Evolutionary conservation across 1,140 invertebrate species (phyloP).

Genomic region (Drosophila orena): DNA sequence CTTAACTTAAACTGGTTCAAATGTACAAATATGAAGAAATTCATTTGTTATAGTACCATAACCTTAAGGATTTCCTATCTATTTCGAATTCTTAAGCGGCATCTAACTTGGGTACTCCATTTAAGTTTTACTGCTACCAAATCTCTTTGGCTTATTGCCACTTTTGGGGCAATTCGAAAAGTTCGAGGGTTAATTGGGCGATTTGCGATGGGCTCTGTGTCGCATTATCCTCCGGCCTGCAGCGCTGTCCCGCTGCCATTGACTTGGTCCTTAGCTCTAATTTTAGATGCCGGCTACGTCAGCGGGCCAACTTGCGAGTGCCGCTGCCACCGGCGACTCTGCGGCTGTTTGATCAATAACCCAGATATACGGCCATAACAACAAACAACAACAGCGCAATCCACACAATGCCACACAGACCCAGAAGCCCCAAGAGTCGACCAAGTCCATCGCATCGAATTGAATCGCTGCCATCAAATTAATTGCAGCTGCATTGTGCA

Average conservation of each 20-base stretch:
- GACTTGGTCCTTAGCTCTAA: constrained; percentile 28
- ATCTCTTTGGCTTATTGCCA: not conserved
- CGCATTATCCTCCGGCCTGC: not conserved
- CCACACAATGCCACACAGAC: constrained; percentile 32
- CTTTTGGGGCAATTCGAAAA: not conserved
- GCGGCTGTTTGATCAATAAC: constrained; percentile 66
- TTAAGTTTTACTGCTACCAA: not conserved
- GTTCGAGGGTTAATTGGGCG: constrained; percentile 11
- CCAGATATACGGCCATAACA: constrained; percentile 27
- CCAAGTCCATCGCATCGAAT: constrained; percentile 13
- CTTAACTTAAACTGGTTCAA: too few relatives aligned
- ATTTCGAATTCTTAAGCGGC: too few relatives aligned
- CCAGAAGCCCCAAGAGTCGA: constrained; percentile 9
- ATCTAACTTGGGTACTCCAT: not conserved
- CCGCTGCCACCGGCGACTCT: constrained; percentile 6
- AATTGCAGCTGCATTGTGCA: constrained; percentile 48
- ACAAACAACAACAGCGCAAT: constrained; percentile 9
- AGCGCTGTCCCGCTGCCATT: constrained; percentile 1
- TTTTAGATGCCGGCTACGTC: constrained; percentile 59
- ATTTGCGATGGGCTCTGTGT: constrained; percentile 6
- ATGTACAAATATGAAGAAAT: too few relatives aligned
- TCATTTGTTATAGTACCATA: too few relatives aligned
- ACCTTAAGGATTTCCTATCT: too few relatives aligned
- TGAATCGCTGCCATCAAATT: constrained; percentile 40
- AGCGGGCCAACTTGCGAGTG: constrained; percentile 32